Evolutionary conservation across 23 tunicate genomes (phyloP).

Genomic region (Botrylloides violaceus): DNA sequence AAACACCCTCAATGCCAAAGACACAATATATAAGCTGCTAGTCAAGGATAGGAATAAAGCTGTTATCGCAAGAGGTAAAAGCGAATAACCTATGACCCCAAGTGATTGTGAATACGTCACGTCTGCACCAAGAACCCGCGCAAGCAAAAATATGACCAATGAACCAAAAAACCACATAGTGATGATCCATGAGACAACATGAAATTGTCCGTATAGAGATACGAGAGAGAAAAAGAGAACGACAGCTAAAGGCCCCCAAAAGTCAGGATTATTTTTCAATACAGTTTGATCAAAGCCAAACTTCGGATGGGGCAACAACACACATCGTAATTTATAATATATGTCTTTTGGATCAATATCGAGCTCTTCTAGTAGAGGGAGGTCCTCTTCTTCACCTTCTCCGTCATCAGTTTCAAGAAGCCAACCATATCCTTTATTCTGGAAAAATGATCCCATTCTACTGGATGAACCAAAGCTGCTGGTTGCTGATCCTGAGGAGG

Average conservation of each 20-base stretch:
- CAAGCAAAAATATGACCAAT: constrained; percentile 74
- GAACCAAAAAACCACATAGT: constrained; percentile 98
- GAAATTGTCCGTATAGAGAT: constrained; percentile 90
- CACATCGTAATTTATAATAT: constrained; percentile 54
- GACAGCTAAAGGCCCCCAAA: constrained; percentile 97
- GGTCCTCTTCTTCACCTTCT: constrained; percentile 38
- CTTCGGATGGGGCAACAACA: constrained; percentile 73
- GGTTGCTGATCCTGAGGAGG: background rate
- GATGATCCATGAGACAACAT: constrained; percentile 93
- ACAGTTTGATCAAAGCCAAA: constrained; percentile 80
- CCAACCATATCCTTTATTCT: constrained; percentile 87
- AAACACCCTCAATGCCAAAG: constrained; percentile 41
- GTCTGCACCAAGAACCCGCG: constrained; percentile 95
- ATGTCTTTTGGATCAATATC: constrained; percentile 89
- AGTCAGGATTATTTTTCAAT: constrained; percentile 87
- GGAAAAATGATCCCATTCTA: constrained; percentile 12
- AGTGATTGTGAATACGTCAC: constrained; percentile 93
- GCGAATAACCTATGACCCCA: constrained; percentile 94
- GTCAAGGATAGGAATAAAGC: constrained; percentile 50
- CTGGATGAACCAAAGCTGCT: background rate
- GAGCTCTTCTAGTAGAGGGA: constrained; percentile 88
- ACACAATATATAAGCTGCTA: constrained; percentile 24
- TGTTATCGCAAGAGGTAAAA: constrained; percentile 79
- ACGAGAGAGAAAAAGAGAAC: constrained; percentile 82
- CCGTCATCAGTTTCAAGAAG: constrained; percentile 81